Percentiles rank a stretch among this genome's conserved stretches.
Evolutionary conservation across 2,113 vertebrate genomes (phyloP).

Genomic region (human (Homo sapiens)): GRCh38 chr2:164756001-164756500

Average conservation of each 20-base stretch:
- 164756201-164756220: neutral
- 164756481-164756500: neutral
- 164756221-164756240: neutral
- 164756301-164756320: neutral
- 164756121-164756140: neutral
- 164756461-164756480: neutral
- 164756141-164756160: neutral
- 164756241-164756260: conserved; percentile 5
- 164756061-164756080: no score
- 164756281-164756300: neutral
- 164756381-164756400: neutral
- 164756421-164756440: neutral
- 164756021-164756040: neutral
- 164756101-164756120: rapidly evolving
- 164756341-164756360: neutral
- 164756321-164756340: neutral
- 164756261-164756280: neutral
- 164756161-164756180: neutral
- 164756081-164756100: no score
- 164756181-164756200: neutral
- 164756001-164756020: neutral
- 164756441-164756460: neutral
- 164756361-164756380: neutral
- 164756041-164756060: neutral
- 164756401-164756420: neutral